phyloP scores from a whole-genome alignment of 1,140 invertebrate genomes.

The Heliothis subflexa region DNA sequence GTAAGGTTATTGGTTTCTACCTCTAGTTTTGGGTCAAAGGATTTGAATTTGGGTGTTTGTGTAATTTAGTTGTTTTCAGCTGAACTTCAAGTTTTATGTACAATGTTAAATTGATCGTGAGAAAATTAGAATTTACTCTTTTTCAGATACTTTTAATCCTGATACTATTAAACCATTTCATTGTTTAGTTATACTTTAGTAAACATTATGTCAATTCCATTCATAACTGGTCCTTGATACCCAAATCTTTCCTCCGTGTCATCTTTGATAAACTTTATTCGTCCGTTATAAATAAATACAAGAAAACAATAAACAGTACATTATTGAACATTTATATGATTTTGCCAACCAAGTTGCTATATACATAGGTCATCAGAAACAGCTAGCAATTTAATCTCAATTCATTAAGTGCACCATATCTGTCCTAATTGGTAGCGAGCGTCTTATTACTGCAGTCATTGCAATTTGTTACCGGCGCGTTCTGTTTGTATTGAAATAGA shows the following conservation, averaged over 20 bases:
- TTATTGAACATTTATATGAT: too few relatives aligned
- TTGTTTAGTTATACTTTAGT: too few relatives aligned
- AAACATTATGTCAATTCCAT: too few relatives aligned
- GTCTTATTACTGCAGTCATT: not conserved
- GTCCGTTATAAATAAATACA: too few relatives aligned
- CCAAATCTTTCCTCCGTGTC: too few relatives aligned
- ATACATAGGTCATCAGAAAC: not conserved
- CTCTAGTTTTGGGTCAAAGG: not conserved
- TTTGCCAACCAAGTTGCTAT: not conserved
- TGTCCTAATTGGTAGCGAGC: conserved; percentile 8
- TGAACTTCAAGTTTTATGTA: not conserved
- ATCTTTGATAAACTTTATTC: too few relatives aligned
- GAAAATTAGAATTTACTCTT: too few relatives aligned
- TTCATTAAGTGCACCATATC: conserved; percentile 2
- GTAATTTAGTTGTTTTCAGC: not conserved
- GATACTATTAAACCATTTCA: too few relatives aligned
- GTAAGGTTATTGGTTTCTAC: not conserved
- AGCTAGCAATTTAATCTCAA: not conserved
- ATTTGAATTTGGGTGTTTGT: not conserved
- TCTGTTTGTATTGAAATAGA: not conserved
- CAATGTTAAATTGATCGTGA: too few relatives aligned
- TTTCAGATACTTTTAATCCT: too few relatives aligned
- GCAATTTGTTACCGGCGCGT: not conserved
- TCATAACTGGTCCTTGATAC: too few relatives aligned
- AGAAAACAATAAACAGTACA: not conserved